phyloP scores from a whole-genome alignment of 2,888 invertebrate species.

The Campaea margaritaria region DNA sequence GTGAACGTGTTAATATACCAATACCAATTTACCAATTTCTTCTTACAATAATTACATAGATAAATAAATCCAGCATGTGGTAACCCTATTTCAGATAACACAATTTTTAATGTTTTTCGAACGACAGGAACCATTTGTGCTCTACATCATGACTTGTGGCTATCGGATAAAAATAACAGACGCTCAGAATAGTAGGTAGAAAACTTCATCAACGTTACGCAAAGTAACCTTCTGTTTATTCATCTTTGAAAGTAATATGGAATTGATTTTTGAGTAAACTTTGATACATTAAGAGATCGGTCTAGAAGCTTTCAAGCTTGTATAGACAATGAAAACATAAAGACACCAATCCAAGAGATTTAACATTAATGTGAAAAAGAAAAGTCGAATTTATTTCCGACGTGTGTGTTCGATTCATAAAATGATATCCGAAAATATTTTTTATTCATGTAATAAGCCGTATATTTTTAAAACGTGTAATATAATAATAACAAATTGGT shows the following conservation, averaged over 20 bases:
- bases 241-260: constrained; percentile 11
- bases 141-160: constrained; percentile 22
- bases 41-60: no score
- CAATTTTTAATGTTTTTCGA: constrained; percentile 35
- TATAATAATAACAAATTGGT: constrained; percentile 13
- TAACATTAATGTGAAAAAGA: no score
- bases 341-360: no score
- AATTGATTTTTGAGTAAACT: constrained; percentile 1
- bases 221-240: constrained; percentile 13
- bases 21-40: no score
- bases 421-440: no score
- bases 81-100: constrained; percentile 13
- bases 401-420: no score
- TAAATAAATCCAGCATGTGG: no score
- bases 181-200: not conserved
- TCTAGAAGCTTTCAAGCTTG: constrained; percentile 2
- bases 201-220: constrained; percentile 19
- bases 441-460: not conserved
- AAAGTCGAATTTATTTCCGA: no score
- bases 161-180: constrained; percentile 20
- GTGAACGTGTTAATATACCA: no score
- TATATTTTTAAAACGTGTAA: constrained; percentile 14
- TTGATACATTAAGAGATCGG: no score
- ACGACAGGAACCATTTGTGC: constrained; percentile 37
- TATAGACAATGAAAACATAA: not conserved